A percentile compares a stretch with the other conserved stretches of the same genome.
Conservation (phyloP, 2,888 invertebrate species). For the Laothoe populi region DNA sequence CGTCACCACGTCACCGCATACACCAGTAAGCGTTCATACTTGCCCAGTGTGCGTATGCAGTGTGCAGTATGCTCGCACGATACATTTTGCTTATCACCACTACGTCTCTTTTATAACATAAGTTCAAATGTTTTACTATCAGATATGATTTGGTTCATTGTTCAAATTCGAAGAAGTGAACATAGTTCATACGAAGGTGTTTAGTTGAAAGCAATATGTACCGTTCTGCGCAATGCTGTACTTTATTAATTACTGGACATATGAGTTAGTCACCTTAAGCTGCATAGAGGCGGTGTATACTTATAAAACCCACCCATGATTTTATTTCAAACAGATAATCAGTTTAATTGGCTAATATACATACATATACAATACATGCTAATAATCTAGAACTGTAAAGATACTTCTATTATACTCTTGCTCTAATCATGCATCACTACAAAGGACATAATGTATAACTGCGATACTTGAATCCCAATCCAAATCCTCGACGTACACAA, state of each 20-base stretch:
- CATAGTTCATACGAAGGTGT: neutral
- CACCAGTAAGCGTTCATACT: too few species aligned
- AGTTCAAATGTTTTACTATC: too few species aligned
- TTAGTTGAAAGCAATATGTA: conserved; percentile 14
- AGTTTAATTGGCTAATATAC: neutral
- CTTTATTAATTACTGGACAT: conserved; percentile 34
- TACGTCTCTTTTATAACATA: too few species aligned
- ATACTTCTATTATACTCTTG: conserved; percentile 9
- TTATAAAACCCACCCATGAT: neutral
- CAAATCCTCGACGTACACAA: neutral
- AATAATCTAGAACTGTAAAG: neutral
- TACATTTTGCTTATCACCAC: conserved; percentile 5
- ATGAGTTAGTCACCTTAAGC: conserved; percentile 36
- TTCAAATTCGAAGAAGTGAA: neutral
- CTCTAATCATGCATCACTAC: conserved; percentile 15
- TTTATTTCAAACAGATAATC: neutral
- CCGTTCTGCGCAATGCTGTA: conserved; percentile 28
- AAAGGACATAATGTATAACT: neutral
- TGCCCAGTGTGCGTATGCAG: too few species aligned
- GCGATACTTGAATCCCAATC: neutral
- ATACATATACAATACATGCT: conserved; percentile 9
- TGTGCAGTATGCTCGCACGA: neutral
- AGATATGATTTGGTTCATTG: too few species aligned
- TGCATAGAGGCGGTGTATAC: conserved; percentile 21
- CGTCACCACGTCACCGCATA: conserved; percentile 35